phyloP scores from a whole-genome alignment of 2,888 invertebrate species.

The Carterocephalus palaemon region DNA sequence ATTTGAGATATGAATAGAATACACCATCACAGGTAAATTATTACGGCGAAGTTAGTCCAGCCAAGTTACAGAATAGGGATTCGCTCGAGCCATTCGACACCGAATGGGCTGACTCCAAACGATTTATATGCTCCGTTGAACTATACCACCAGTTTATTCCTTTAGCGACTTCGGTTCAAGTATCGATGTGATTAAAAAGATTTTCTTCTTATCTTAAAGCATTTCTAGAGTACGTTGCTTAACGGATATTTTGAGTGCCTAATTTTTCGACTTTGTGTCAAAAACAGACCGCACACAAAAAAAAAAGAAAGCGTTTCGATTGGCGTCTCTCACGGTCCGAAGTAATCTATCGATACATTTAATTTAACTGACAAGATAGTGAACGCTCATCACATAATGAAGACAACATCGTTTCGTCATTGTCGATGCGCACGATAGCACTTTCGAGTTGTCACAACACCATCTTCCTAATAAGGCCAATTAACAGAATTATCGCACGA shows the following conservation, averaged over 20 bases:
- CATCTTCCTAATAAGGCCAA: conserved; percentile 78
- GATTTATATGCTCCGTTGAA: conserved; percentile 56
- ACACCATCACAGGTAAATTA: background rate
- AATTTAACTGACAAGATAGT: conserved; percentile 78
- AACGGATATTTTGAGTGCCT: conserved; percentile 18
- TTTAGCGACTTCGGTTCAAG: conserved; percentile 36
- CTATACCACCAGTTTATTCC: conserved; percentile 47
- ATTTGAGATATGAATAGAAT: too few relatives aligned
- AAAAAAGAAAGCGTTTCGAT: conserved; percentile 65
- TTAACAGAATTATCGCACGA: conserved; percentile 64
- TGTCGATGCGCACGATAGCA: conserved; percentile 78
- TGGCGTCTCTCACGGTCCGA: conserved; percentile 72
- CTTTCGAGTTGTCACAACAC: conserved; percentile 78
- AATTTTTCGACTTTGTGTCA: conserved; percentile 54
- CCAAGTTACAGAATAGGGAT: conserved; percentile 47
- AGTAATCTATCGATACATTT: conserved; percentile 79
- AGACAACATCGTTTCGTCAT: conserved; percentile 79
- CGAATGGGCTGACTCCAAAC: conserved; percentile 60
- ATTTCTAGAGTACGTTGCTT: too few relatives aligned
- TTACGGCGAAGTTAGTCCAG: conserved; percentile 3
- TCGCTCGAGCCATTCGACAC: conserved; percentile 51
- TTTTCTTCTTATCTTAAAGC: too few relatives aligned
- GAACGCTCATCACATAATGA: conserved; percentile 78
- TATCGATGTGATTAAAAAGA: too few relatives aligned
- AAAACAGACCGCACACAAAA: conserved; percentile 64